These are phyloP conservation scores for Tragopan temminckii DNA, from an alignment of 2,797 vertebrate genomes.

Conservation along the genomic window DNA sequence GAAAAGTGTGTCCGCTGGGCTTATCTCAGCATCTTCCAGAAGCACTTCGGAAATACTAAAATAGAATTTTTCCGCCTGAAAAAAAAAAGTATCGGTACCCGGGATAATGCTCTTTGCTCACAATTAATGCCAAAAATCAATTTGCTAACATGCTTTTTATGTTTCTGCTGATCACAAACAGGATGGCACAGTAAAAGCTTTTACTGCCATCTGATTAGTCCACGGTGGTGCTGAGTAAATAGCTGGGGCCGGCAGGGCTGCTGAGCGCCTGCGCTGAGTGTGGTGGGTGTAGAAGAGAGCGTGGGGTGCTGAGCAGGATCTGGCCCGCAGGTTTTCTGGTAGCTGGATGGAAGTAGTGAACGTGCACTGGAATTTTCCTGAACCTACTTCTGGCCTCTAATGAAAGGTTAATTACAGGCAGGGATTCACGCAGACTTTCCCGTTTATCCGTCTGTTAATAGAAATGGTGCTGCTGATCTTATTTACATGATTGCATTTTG, in stretches of 20 bases:
- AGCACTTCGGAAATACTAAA: constrained; percentile 47
- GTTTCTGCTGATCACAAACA: constrained; percentile 71
- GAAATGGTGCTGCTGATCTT: background rate
- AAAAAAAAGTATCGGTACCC: background rate
- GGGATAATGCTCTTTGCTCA: constrained; percentile 15
- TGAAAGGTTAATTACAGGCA: background rate
- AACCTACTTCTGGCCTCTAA: background rate
- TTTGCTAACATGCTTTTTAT: constrained; percentile 63
- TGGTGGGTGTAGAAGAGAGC: background rate
- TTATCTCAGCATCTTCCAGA: constrained; percentile 51
- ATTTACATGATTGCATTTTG: background rate
- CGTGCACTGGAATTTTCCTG: fast-evolving
- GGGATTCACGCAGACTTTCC: background rate
- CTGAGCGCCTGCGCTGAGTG: background rate
- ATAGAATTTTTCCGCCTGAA: constrained; percentile 46
- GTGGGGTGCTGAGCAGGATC: background rate
- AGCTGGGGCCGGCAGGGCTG: background rate
- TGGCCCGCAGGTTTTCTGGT: background rate
- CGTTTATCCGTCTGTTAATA: background rate
- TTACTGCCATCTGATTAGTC: constrained; percentile 37
- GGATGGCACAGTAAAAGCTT: constrained; percentile 62
- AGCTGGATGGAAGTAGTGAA: background rate
- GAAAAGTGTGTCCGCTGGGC: constrained; percentile 35
- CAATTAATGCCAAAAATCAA: constrained; percentile 64
- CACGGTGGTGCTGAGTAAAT: background rate